These are phyloP conservation scores for Hozukius guyotensis DNA, from an alignment of 2,797 vertebrate species.

Conservation along the genomic window DNA sequence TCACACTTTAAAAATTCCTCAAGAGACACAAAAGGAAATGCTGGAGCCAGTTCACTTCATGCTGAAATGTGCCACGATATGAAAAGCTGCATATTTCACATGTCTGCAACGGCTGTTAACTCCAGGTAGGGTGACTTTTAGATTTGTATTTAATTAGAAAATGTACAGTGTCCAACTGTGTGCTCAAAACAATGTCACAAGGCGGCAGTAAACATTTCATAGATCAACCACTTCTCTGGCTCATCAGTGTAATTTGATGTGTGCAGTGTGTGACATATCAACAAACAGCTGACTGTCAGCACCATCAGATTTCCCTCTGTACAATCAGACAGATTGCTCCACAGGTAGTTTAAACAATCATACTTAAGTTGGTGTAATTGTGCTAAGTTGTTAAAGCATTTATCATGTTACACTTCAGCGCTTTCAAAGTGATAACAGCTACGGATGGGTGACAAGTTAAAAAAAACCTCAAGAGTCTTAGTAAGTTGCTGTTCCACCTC, in stretches of 20 bases:
- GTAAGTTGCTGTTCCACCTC: background rate
- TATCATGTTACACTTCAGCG: background rate
- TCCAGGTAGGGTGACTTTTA: background rate
- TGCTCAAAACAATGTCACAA: background rate
- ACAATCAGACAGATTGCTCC: background rate
- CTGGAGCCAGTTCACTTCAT: constrained; percentile 5
- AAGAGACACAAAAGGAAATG: constrained; percentile 23
- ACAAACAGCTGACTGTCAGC: background rate
- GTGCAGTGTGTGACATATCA: background rate
- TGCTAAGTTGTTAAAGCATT: background rate
- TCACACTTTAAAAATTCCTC: constrained; percentile 56
- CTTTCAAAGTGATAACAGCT: background rate
- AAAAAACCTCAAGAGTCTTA: background rate
- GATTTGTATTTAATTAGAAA: background rate
- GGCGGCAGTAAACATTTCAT: background rate
- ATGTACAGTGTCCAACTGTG: background rate
- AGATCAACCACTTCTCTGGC: background rate
- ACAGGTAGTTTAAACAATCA: background rate
- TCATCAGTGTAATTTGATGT: background rate
- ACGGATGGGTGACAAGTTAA: background rate
- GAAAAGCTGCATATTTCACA: constrained; percentile 22
- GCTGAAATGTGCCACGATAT: constrained; percentile 40
- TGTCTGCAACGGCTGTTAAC: constrained; percentile 3
- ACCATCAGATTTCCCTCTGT: background rate
- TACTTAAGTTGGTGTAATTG: background rate